Conservation (phyloP, 2,888 invertebrate genomes). For the Pardosa pseudoannulata region DNA sequence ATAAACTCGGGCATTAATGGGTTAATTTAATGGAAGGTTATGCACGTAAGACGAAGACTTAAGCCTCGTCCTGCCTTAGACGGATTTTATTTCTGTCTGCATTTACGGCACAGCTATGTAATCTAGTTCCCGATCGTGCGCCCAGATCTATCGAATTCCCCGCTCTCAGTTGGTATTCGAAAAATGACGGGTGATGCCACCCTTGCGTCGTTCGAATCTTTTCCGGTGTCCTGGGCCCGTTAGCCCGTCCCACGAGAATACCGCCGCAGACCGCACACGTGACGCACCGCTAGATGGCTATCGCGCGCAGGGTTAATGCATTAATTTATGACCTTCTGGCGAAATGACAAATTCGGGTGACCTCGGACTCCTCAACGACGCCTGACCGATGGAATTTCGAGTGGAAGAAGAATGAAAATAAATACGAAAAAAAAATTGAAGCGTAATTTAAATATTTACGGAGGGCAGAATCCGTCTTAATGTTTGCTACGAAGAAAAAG, state of each 20-base stretch:
- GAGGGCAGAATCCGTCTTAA: not conserved
- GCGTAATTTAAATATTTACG: conserved; percentile 11
- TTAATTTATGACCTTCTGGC: conserved; percentile 5
- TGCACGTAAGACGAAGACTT: too few species aligned
- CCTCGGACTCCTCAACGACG: not conserved
- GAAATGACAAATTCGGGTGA: conserved; percentile 10
- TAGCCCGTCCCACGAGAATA: not conserved
- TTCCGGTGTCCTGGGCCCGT: too few species aligned
- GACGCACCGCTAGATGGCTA: not conserved
- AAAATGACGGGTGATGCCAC: not conserved
- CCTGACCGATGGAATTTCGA: not conserved
- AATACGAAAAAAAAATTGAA: too few species aligned
- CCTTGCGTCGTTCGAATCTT: not conserved
- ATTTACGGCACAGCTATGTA: too few species aligned
- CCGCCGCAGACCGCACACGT: conserved; percentile 24
- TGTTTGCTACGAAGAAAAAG: not conserved
- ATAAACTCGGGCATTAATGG: too few species aligned
- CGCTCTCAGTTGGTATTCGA: too few species aligned
- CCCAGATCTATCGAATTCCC: too few species aligned
- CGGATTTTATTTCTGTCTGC: too few species aligned
- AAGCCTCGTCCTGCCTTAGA: too few species aligned
- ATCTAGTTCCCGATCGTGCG: too few species aligned
- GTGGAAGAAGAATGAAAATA: not conserved
- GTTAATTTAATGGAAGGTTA: too few species aligned
- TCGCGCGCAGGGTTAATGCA: conserved; percentile 8